These are phyloP conservation scores for Dipodomys stephensi DNA, from an alignment of 2,113 vertebrate genomes.

Conservation along the genomic window DNA sequence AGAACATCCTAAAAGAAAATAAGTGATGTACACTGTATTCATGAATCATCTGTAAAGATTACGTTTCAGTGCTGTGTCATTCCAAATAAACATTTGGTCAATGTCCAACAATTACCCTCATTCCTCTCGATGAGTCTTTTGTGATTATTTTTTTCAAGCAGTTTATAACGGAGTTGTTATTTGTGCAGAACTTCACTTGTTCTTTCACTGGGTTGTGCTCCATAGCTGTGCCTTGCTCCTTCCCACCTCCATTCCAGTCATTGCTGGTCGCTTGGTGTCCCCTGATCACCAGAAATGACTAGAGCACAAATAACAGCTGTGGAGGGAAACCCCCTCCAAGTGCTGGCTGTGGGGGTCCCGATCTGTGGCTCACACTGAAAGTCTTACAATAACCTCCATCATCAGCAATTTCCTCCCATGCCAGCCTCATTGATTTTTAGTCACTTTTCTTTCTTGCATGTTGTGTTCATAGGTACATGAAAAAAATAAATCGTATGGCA, in stretches of 20 bases:
- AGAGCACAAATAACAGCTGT: slow-evolving; percentile 66
- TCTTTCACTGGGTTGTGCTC: neutral
- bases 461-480: slow-evolving; percentile 38
- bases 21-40: slow-evolving; percentile 85
- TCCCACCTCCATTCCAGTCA: slow-evolving; percentile 22
- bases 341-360: neutral
- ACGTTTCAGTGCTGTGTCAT: slow-evolving; percentile 90
- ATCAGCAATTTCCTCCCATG: slow-evolving; percentile 50
- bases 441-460: slow-evolving; percentile 56
- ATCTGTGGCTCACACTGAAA: neutral
- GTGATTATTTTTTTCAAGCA: neutral
- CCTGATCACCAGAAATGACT: slow-evolving; percentile 27
- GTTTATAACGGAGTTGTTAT: slow-evolving; percentile 54
- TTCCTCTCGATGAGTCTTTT: slow-evolving; percentile 68
- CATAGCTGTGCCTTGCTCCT: neutral
- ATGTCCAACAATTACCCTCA: slow-evolving; percentile 68
- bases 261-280: slow-evolving; percentile 47
- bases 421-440: neutral
- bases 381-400: neutral
- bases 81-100: slow-evolving; percentile 89
- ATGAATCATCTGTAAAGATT: slow-evolving; percentile 87
- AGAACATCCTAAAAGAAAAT: slow-evolving; percentile 82
- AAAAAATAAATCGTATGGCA: neutral
- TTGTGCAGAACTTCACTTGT: slow-evolving; percentile 62
- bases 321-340: neutral